Evolutionary conservation across 2,797 vertebrate genomes (phyloP), one percentile per base, ranked within the genome.

Genomic region (Xiphorhynchus erythropygius): DNA sequence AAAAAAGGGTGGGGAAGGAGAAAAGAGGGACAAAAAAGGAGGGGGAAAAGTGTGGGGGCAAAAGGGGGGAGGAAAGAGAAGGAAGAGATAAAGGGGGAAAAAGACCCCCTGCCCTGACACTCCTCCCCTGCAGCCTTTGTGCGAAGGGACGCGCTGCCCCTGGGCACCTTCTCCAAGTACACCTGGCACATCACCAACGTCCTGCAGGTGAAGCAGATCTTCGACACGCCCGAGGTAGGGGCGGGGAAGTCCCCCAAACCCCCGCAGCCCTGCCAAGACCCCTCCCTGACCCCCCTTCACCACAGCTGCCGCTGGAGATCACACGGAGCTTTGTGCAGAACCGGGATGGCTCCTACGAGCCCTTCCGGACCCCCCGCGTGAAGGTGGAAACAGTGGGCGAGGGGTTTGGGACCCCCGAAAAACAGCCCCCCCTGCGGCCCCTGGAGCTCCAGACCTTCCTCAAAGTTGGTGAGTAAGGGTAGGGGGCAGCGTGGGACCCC

Each of bases 121-220:
- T 22, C 44, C 74, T 32, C 19, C 55, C 18, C 49, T 47, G 2
- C 75, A 90, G 89, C 82, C 16, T 90, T 85, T 8, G 89, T 91
- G 68, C 89, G 89, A 56, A 80, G 65, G 69, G 89, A 76, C 14
- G 82, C 76, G 25, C 82, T 86, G 41, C 89, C 89, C 55, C 63
- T 98, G 89, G 98, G 99, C 80, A 98, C 98, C 21, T 98, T 99
- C 97, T 98, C 98, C 94, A 99, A 99, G 95, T 99, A 99, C 95
- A 99, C 98, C 7, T 99, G 99, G 99, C 99, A 99, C 97, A 98
- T 99, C 98, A 99, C 98, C 88, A 99, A 98, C 77, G 96, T 98
- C 88, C 96, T 98, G 96, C 99, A 99, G 83, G 82, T 91, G n/a
- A 86, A 86, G 93, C 98, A 98, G 96, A 99, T 99, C 97, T 99